Evolutionary conservation across 2,797 vertebrate genomes (phyloP).

Genomic region (Schizopygopsis pylzovi): DNA sequence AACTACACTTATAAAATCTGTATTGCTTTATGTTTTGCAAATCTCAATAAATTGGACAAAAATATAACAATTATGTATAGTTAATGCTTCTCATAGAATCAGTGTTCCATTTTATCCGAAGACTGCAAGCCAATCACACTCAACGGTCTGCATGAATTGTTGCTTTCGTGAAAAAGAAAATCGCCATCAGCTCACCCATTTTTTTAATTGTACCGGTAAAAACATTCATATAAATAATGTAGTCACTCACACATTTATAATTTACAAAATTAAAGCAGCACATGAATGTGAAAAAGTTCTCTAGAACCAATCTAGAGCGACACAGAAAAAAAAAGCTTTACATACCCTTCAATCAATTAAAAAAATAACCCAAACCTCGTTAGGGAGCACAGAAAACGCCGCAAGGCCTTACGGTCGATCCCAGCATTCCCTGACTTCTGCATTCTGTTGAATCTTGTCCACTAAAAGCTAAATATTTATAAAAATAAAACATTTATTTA

Average conservation of each 20-base stretch:
- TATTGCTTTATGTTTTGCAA: conserved; percentile 84
- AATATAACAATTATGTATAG: conserved; percentile 36
- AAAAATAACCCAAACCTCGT: conserved; percentile 6
- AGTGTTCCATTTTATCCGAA: conserved; percentile 6
- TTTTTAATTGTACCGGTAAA: conserved; percentile 80
- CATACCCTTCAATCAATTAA: conserved; percentile 39
- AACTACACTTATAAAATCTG: conserved; percentile 79
- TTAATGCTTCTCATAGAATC: conserved; percentile 87
- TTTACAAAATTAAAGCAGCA: conserved; percentile 83
- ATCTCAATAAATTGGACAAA: conserved; percentile 66
- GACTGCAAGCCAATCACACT: conserved; percentile 69
- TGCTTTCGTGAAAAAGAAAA: conserved; percentile 64
- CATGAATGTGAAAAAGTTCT: conserved; percentile 75
- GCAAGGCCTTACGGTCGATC: background rate
- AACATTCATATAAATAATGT: conserved; percentile 73
- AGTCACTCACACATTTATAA: conserved; percentile 84
- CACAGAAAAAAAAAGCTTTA: conserved; percentile 14
- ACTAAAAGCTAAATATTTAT: conserved; percentile 68
- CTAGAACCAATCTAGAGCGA: conserved; percentile 67
- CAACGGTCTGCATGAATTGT: conserved; percentile 67
- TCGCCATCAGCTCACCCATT: conserved; percentile 64
- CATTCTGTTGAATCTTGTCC: conserved; percentile 42
- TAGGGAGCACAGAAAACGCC: background rate
- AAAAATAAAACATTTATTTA: conserved; percentile 74
- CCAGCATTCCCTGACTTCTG: background rate